Evolutionary conservation across 2,113 vertebrate species (phyloP), one percentile per base, ranked within the genome.

Genomic region (Cavia aperea): DNA sequence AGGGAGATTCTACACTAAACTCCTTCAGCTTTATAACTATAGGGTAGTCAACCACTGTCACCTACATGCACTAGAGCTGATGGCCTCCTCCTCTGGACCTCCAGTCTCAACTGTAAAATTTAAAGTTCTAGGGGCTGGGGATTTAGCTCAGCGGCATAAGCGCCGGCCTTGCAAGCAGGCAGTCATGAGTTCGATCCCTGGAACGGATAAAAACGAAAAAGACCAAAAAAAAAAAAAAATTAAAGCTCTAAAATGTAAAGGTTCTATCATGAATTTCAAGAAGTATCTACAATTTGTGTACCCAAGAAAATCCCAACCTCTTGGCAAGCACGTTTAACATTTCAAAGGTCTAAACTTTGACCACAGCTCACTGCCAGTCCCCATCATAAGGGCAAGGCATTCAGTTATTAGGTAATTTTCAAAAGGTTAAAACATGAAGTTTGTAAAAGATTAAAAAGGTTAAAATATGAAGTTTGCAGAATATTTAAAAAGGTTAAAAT

Each of bases 291-390:
- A 66, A 73, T 18, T 19, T 77, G 7, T 51, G 12, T 51, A 31
- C 29, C 31, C 14, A 77, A 63, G 81, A 94, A 93, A 94, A 54
- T 10, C 49, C 72, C 19, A 75, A 62, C 4, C 68, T 77, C 63
- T 75, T 10, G 3, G 13, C 46, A 86, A 93, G 77, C n/a, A 88
- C 68, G 91, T 6, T 6, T 70, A 66, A 68, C 66, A 86, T 77
- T 88, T 90, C 79, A 77, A 77, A 93, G 82, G 58, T 92, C 56
- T 88, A 77, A 79, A 93, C 79, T 88, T 73, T 70, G 66, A 88
- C 65, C 39, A 77, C 26, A 70, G 54, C 31, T 81, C 70, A 73
- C 36, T 84, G 54, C 31, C 26, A 70, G n/a, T 81, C 31, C 49
- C 75, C 49, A 86, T 39, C 14, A 18, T 51, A 60, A 11, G 73